Percentiles rank a stretch among this genome's conserved stretches.
These are phyloP conservation scores for Ciconia maguari DNA, from an alignment of 2,113 vertebrate genomes.

Conservation along the genomic window DNA sequence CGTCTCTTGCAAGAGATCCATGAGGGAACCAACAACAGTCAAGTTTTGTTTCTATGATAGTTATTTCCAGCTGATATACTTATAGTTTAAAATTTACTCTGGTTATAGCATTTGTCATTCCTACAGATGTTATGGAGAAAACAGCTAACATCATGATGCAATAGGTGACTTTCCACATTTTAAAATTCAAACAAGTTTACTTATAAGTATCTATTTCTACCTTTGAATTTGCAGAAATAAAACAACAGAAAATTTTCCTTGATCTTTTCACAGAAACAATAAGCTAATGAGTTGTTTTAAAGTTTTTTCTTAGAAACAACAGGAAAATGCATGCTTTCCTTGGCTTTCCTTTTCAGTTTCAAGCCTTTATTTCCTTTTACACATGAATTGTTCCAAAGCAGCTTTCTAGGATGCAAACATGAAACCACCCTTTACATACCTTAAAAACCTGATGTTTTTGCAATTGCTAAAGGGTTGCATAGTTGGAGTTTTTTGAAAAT, in stretches of 20 bases:
- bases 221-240: not conserved
- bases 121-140: not conserved
- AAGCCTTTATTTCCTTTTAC: not conserved
- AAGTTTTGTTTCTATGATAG: not conserved
- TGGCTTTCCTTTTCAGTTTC: not conserved
- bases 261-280: not conserved
- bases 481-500: not conserved
- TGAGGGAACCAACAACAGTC: not conserved
- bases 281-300: not conserved
- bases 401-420: not conserved
- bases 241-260: not conserved
- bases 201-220: not conserved
- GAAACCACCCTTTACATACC: not conserved
- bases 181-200: not conserved
- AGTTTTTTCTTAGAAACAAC: not conserved
- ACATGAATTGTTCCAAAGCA: not conserved
- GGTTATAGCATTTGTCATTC: not conserved
- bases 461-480: not conserved
- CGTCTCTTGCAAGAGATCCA: not conserved
- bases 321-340: not conserved
- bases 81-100: not conserved
- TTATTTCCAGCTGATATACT: not conserved
- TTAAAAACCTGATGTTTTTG: not conserved
- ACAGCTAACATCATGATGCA: not conserved
- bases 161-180: not conserved